A percentile compares a stretch with the other conserved stretches of the same genome.
Conservation (phyloP, 2,797 vertebrate species). For the Girardinus metallicus region DNA sequence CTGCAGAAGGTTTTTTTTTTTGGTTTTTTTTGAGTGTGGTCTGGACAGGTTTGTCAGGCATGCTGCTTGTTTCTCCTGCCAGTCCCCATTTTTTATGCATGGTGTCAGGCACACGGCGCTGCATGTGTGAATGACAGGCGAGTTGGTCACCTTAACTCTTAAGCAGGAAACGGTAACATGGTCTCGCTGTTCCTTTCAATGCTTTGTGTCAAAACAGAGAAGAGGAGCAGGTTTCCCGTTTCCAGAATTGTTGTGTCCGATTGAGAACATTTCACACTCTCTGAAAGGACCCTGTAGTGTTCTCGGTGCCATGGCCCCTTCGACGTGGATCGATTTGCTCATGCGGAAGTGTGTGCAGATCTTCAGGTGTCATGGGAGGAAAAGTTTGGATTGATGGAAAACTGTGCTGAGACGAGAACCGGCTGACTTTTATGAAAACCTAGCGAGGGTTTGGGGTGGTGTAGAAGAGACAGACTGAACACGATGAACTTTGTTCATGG, state of each 20-base stretch:
- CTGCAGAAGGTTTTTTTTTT: slow-evolving; percentile 3
- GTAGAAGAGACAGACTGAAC: slow-evolving; percentile 31
- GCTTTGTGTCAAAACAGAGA: slow-evolving; percentile 31
- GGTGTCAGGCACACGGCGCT: slow-evolving; percentile 1
- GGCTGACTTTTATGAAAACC: slow-evolving; percentile 35
- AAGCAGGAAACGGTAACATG: slow-evolving; percentile 27
- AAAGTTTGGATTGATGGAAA: slow-evolving; percentile 27
- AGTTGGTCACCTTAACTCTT: slow-evolving; percentile 27
- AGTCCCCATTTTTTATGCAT: slow-evolving; percentile 6
- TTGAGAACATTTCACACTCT: slow-evolving; percentile 43
- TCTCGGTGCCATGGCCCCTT: slow-evolving; percentile 26
- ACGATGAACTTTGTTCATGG: slow-evolving; percentile 19
- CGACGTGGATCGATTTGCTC: slow-evolving; percentile 41
- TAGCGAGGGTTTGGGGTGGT: slow-evolving; percentile 11
- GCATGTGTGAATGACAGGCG: slow-evolving; percentile 2
- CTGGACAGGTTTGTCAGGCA: slow-evolving; percentile 11
- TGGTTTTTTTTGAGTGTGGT: neutral
- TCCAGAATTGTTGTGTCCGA: slow-evolving; percentile 38
- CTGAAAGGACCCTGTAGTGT: slow-evolving; percentile 40
- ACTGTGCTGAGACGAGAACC: slow-evolving; percentile 14
- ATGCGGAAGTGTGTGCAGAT: slow-evolving; percentile 30
- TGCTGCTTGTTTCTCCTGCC: neutral
- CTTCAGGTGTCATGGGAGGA: slow-evolving; percentile 29
- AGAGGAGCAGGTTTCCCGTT: slow-evolving; percentile 19
- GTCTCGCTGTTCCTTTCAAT: slow-evolving; percentile 11